A percentile compares a stretch with the other conserved stretches of the same genome.
phyloP scores from a whole-genome alignment of 2,888 invertebrate genomes.

The Tenthredo amoena region DNA sequence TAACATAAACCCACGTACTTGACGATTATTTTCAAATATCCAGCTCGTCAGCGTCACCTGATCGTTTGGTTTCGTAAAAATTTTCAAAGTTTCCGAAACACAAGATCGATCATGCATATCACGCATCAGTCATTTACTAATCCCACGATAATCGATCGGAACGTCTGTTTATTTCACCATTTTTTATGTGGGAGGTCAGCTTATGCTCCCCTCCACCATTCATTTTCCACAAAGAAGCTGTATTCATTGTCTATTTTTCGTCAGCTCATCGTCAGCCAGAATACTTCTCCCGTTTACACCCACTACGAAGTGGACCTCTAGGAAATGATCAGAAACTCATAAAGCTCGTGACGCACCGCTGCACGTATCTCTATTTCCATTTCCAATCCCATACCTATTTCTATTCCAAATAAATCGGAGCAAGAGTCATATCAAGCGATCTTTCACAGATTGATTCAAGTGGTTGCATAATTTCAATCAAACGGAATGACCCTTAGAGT shows the following conservation, averaged over 20 bases:
- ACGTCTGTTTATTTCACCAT: not conserved
- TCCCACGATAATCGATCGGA: not conserved
- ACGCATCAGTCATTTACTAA: not conserved
- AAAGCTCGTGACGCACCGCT: not conserved
- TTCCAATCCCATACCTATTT: not conserved
- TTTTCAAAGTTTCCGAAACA: not conserved
- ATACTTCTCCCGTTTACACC: not conserved
- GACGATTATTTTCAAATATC: not conserved
- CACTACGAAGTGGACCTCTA: not conserved
- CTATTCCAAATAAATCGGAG: not conserved
- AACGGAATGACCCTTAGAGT: not conserved
- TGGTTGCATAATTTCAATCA: not conserved
- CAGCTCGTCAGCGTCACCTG: not conserved
- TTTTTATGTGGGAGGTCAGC: not conserved
- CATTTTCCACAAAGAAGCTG: not conserved
- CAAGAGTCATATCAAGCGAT: not conserved
- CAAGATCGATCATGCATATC: not conserved
- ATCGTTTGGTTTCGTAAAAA: not conserved
- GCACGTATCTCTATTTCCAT: not conserved
- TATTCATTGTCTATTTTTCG: not conserved
- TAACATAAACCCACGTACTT: slow-evolving; percentile 5
- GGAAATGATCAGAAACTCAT: not conserved
- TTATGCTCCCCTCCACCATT: not conserved
- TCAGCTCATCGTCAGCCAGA: not conserved
- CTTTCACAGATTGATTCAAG: not conserved